Evolutionary conservation across 2,888 invertebrate genomes (phyloP).

Genomic region (Ochlodes sylvanus): DNA sequence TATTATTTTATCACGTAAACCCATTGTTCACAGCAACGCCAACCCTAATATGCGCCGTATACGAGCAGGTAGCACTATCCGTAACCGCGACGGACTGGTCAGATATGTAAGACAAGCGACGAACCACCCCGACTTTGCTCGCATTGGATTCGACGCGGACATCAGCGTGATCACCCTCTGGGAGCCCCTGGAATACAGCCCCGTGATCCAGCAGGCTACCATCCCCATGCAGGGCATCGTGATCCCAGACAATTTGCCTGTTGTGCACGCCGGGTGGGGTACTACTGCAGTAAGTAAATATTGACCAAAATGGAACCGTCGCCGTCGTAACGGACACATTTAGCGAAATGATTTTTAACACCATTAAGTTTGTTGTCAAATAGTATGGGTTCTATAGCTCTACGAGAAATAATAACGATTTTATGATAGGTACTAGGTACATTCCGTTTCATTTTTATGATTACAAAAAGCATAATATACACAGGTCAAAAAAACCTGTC

Average conservation of each 20-base stretch:
- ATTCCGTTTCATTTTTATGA: too few species aligned
- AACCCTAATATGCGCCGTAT: constrained; percentile 52
- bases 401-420: too few species aligned
- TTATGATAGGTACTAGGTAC: too few species aligned
- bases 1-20: too few species aligned
- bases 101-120: constrained; percentile 41
- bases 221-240: constrained; percentile 45
- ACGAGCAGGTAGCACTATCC: constrained; percentile 60
- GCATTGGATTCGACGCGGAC: constrained; percentile 53
- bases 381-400: too few species aligned
- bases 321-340: too few species aligned
- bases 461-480: too few species aligned
- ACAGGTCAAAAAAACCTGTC: too few species aligned
- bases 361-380: too few species aligned
- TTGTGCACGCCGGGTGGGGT: constrained; percentile 64
- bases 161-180: constrained; percentile 53
- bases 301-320: too few species aligned
- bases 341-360: too few species aligned
- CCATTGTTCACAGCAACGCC: constrained; percentile 48
- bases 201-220: constrained; percentile 47
- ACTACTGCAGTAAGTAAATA: constrained; percentile 52
- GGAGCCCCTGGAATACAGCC: constrained; percentile 45
- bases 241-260: constrained; percentile 52
- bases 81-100: constrained; percentile 59
- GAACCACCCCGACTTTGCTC: constrained; percentile 59